Base-by-base conservation (phyloP, 2,113 vertebrate genomes). In the Tyrannus savana region DNA sequence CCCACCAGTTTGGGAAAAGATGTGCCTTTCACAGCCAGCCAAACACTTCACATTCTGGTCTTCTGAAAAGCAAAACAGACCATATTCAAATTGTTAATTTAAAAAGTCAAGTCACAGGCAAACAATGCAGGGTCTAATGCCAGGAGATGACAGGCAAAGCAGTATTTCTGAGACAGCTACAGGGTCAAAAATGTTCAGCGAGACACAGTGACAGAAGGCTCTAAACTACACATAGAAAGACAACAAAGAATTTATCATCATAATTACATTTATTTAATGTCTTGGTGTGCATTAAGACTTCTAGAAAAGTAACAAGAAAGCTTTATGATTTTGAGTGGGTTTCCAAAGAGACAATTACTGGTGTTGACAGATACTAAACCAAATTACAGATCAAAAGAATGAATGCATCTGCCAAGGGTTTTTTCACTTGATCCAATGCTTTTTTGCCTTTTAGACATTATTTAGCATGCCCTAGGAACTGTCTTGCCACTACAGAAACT, bases 1-100 rank as follows among this genome's bases (percentile, higher is more conserved):
- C 84, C 86, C 63, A 18, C 41, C n/a, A 86, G 52, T 86, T 47
- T 90, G 81, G 56, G 77, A 84, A 96, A 96, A 86, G 80, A 58
- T 73, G 28, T 83, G 74, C 62, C 55, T 95, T 95, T 94, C 67
- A 83, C 37, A 95, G 80, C 31, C 76, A 96, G 74, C 82, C 89
- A 95, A 92, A 62, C 33, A 69, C 30, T 75, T 89, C 69, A 53
- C 11, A 31, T 87, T 90, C 73, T 60, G 42, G 33, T 68, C 64
- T 95, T 90, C 25, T 68, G n/a, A 90, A 93, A 88, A 89, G 23
- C 49, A 93, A 88, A 89, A 53, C 44, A 53, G 52, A 92, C 90
- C 66, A 44, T 73, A 86, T 89, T 94, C 58, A 68, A 73, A 88
- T 35, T 60, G 33, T 68, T 85, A 62, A 25, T 71, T 89, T 80